A percentile compares a stretch with the other conserved stretches of the same genome.
phyloP scores from a whole-genome alignment of 1,140 invertebrate species.

The Chironomus striatipennis region DNA sequence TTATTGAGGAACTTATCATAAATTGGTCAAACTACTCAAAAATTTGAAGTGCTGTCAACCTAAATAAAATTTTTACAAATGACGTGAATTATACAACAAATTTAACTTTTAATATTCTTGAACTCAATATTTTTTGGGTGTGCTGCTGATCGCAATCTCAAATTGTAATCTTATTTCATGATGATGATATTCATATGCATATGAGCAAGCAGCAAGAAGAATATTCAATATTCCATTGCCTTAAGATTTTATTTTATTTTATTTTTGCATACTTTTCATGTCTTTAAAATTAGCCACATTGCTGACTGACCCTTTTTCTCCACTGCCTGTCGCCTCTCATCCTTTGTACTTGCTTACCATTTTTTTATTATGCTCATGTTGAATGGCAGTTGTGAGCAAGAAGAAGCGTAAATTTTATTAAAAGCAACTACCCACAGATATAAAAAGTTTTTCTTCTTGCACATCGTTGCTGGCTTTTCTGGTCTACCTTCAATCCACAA shows the following conservation, averaged over 20 bases:
- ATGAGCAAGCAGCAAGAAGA: neutral
- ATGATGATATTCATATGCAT: neutral
- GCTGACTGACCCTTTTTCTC: neutral
- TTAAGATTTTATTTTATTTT: neutral
- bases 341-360: no score
- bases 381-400: no score
- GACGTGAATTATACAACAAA: no score
- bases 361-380: no score
- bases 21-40: no score
- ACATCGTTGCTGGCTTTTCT: neutral
- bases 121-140: neutral
- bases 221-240: neutral
- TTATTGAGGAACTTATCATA: no score
- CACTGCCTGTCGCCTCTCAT: neutral
- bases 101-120: no score
- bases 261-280: no score
- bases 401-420: neutral
- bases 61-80: no score
- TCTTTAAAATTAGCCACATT: no score
- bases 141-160: constrained; percentile 9
- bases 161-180: neutral
- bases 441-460: neutral
- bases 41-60: no score
- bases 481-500: neutral
- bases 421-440: neutral